Evolutionary conservation across 2,113 vertebrate genomes (phyloP).

Genomic region (Corvus hawaiiensis): DNA sequence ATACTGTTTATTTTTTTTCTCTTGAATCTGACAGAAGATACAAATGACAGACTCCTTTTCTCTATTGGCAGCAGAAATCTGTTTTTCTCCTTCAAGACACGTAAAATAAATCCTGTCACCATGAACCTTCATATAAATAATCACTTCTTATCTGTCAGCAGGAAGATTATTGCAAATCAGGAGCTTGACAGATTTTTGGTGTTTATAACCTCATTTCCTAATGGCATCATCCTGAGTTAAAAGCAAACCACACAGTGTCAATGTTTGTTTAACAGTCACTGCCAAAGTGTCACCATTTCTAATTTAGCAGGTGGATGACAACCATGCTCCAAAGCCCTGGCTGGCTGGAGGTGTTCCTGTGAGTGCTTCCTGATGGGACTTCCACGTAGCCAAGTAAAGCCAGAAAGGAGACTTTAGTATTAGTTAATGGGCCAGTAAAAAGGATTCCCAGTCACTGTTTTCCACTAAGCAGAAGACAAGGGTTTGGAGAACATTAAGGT

Average conservation of each 20-base stretch:
- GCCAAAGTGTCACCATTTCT: not conserved
- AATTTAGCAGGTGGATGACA: not conserved
- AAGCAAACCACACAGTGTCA: not conserved
- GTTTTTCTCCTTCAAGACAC: not conserved
- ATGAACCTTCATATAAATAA: not conserved
- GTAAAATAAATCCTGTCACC: not conserved
- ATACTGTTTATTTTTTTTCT: not conserved
- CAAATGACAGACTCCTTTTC: not conserved
- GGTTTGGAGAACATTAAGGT: not conserved
- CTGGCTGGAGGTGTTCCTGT: not conserved
- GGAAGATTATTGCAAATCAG: not conserved
- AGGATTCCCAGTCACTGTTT: not conserved
- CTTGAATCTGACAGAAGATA: not conserved
- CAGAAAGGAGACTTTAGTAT: not conserved
- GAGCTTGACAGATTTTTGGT: slow-evolving; percentile 1
- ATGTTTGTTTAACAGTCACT: not conserved
- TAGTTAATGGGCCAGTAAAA: not conserved
- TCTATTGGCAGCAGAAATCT: not conserved
- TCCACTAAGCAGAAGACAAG: not conserved
- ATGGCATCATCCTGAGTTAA: not conserved
- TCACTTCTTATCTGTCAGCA: not conserved
- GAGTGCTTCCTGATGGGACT: not conserved
- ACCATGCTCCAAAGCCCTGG: not conserved
- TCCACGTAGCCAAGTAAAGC: not conserved
- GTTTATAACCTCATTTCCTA: slow-evolving; percentile 31